Conservation (phyloP, 2,888 invertebrate species). For the Syritta pipiens region DNA sequence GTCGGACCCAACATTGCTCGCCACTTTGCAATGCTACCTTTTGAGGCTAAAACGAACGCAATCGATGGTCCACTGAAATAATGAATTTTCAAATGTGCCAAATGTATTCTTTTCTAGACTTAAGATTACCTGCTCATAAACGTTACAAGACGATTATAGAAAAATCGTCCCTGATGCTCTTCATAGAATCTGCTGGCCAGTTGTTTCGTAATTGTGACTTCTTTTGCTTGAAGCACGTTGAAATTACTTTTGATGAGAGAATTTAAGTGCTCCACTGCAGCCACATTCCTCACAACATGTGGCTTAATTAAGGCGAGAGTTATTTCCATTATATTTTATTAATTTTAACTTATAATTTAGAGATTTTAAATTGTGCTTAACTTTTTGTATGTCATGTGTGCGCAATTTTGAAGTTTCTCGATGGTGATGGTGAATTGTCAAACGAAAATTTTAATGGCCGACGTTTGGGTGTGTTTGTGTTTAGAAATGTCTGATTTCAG, state of each 20-base stretch:
- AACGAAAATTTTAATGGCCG: background rate
- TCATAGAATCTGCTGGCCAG: slow-evolving; percentile 88
- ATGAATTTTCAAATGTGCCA: slow-evolving; percentile 5
- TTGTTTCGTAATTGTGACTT: slow-evolving; percentile 82
- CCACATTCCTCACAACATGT: slow-evolving; percentile 88
- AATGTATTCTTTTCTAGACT: background rate
- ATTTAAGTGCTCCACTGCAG: slow-evolving; percentile 85
- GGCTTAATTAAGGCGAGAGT: slow-evolving; percentile 94
- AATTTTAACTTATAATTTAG: slow-evolving; percentile 10
- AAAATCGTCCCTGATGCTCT: slow-evolving; percentile 91
- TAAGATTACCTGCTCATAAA: slow-evolving; percentile 87
- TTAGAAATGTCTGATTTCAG: background rate
- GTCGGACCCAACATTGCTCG: slow-evolving; percentile 93
- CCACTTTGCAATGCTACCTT: slow-evolving; percentile 90
- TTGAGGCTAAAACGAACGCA: slow-evolving; percentile 87
- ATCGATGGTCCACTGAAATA: slow-evolving; percentile 88
- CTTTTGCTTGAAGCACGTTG: slow-evolving; percentile 85
- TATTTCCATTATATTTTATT: slow-evolving; percentile 81
- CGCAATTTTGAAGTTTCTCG: background rate
- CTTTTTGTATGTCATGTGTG: background rate
- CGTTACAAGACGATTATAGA: slow-evolving; percentile 88
- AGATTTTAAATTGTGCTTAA: background rate
- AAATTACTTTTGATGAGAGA: slow-evolving; percentile 86
- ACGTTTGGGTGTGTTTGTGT: slow-evolving; percentile 34
- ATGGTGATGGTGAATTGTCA: slow-evolving; percentile 25